A percentile compares a stretch with the other conserved stretches of the same genome.
Evolutionary conservation across 1,140 invertebrate species (phyloP).

Genomic region (Habropoda laboriosa): DNA sequence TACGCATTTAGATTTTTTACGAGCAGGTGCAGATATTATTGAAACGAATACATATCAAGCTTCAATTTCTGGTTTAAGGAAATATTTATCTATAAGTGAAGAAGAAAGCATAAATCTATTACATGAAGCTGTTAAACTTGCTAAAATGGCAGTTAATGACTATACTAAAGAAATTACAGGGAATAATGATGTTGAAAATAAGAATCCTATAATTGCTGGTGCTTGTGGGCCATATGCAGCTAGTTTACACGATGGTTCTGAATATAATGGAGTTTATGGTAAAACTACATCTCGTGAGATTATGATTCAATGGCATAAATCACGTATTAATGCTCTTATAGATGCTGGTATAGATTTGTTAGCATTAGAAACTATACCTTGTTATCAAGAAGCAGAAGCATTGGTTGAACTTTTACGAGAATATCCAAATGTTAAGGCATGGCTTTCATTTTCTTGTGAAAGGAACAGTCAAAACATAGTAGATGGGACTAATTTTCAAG

Average conservation of each 20-base stretch:
- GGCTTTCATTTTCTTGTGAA: constrained; percentile 92
- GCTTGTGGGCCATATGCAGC: constrained; percentile 96
- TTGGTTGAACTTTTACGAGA: constrained; percentile 89
- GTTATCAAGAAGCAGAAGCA: constrained; percentile 89
- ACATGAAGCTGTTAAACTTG: constrained; percentile 86
- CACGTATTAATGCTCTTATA: constrained; percentile 88
- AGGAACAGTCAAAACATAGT: constrained; percentile 86
- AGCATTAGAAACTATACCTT: constrained; percentile 95
- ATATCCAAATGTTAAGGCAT: constrained; percentile 88
- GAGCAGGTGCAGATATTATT: constrained; percentile 91
- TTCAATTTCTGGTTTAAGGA: constrained; percentile 89
- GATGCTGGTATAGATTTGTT: constrained; percentile 91
- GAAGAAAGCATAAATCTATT: constrained; percentile 87
- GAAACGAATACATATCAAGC: constrained; percentile 95
- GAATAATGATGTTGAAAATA: constrained; percentile 52
- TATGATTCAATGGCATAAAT: constrained; percentile 90
- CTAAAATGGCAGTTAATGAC: constrained; percentile 83
- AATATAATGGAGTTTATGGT: constrained; percentile 93
- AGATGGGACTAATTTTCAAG: constrained; percentile 88
- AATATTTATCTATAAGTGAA: constrained; percentile 85
- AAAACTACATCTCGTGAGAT: constrained; percentile 85
- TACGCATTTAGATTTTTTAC: constrained; percentile 90
- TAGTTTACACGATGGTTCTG: constrained; percentile 92
- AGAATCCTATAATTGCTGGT: constrained; percentile 86
- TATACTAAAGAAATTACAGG: constrained; percentile 81